These are phyloP conservation scores for Metellina segmentata DNA, from an alignment of 2,888 invertebrate species.

Conservation along the genomic window DNA sequence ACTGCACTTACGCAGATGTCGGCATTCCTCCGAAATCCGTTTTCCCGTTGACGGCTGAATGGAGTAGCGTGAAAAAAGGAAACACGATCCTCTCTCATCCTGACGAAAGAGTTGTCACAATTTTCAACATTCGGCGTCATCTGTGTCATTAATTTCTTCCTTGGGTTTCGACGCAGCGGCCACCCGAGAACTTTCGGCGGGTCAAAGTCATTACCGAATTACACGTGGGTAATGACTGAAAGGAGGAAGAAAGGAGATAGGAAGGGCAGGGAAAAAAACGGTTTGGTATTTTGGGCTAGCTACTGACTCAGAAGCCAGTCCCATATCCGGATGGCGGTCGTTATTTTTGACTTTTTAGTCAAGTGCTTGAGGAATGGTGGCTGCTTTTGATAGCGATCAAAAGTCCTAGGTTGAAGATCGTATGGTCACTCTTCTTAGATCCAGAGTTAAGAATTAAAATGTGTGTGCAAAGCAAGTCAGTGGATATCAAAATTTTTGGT, in stretches of 20 bases:
- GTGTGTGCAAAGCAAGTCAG: no score
- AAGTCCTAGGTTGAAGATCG: no score
- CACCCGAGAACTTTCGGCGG: constrained; percentile 42
- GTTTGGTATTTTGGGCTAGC: constrained; percentile 28
- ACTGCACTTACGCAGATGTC: no score
- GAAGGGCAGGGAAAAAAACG: not conserved
- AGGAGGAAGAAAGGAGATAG: not conserved
- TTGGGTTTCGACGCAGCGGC: constrained; percentile 15
- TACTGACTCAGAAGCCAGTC: not conserved
- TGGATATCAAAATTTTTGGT: no score
- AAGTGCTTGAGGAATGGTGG: no score
- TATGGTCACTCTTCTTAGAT: no score
- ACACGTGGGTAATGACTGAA: constrained; percentile 49
- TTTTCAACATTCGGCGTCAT: constrained; percentile 64
- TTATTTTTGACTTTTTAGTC: no score
- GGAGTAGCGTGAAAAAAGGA: not conserved
- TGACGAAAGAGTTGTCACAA: constrained; percentile 70
- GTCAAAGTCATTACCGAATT: constrained; percentile 72
- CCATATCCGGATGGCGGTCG: not conserved
- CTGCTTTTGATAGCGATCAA: no score
- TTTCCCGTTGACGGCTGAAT: no score
- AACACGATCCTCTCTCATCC: constrained; percentile 20
- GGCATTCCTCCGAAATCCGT: no score
- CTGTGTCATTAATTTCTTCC: constrained; percentile 65
- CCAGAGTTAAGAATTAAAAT: no score